Evolutionary conservation across 2,113 vertebrate genomes (phyloP), one percentile per base, ranked within the genome.

Genomic region (Sinocyclocheilus maitianheensis): DNA sequence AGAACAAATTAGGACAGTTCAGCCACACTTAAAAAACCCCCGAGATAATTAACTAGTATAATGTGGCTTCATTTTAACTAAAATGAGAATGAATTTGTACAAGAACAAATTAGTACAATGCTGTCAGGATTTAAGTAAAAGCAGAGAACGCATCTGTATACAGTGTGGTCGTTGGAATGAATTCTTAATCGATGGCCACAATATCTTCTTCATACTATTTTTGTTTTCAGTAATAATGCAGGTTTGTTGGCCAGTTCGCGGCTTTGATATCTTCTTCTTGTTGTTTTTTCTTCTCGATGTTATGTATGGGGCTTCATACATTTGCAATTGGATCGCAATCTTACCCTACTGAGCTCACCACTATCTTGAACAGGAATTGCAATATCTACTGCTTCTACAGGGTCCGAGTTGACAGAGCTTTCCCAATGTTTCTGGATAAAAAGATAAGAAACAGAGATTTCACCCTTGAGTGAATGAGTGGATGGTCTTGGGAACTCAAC

Each of bases 361-460:
- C 22, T 30, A 14, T n/a, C 11, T 75, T 48, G 5, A 75, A 75
- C 72, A 75, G 24, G 24, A 55, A 26, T 53, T 12, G 16, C 16
- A 34, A 24, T 72, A 43, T 74, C 34, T 26, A 26, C 40, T 20
- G 22, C 22, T 13, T 43, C 22, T 55, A 22, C 30, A 18, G 10
- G 14, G 46, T 51, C 18, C 0, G 12, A 43, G 30, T 16, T 3
- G 20, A 40, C 20, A 40, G 12, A 26, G 34, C 81, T 74, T 83
- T 74, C 22, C 12, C 30, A 60, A n/a, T 12, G 26, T 53, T 69
- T 83, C 81, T 83, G 51, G 69, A 74, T 83, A 16, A 60, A 60
- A 83, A 71, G 40, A 48, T 65, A 82, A 71, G 51, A 78, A 58
- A 55, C 26, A 26, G 18, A 67, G 63, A 83, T 83, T 83, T 83